Conservation (phyloP, 2,888 invertebrate genomes). For the Euproctis similis region DNA sequence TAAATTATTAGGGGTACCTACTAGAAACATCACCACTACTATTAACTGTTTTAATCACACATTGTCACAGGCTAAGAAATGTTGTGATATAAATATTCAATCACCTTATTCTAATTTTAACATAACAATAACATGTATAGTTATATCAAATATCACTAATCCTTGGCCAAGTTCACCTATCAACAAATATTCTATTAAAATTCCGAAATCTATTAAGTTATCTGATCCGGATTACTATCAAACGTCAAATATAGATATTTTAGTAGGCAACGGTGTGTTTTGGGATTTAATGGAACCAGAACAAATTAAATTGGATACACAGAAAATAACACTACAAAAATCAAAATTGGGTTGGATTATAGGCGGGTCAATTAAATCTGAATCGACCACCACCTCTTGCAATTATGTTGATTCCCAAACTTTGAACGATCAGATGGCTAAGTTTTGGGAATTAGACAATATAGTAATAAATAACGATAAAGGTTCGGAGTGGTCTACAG, state of each 20-base stretch:
- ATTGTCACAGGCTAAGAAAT: too few species aligned
- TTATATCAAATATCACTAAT: too few species aligned
- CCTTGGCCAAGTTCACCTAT: too few species aligned
- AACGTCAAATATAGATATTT: background rate
- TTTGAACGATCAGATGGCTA: background rate
- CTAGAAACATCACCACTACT: background rate
- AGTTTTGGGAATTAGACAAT: too few species aligned
- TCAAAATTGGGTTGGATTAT: constrained; percentile 1
- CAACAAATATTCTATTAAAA: too few species aligned
- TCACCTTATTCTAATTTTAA: too few species aligned
- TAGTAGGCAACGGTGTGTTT: constrained; percentile 1
- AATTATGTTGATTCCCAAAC: background rate
- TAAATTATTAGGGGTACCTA: background rate
- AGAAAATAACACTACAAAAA: constrained; percentile 1
- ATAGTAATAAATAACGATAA: too few species aligned
- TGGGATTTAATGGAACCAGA: constrained; percentile 2
- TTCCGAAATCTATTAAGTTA: too few species aligned
- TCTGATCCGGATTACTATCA: background rate
- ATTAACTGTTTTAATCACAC: background rate
- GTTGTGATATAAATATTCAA: too few species aligned
- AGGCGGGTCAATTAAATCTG: background rate
- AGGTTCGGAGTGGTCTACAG: too few species aligned
- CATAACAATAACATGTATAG: too few species aligned
- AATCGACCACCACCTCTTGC: background rate
- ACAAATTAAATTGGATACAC: background rate